Percentiles rank a stretch among this genome's conserved stretches.
These are phyloP conservation scores for Lomographa bimaculata DNA, from an alignment of 2,888 invertebrate genomes.

Conservation along the genomic window DNA sequence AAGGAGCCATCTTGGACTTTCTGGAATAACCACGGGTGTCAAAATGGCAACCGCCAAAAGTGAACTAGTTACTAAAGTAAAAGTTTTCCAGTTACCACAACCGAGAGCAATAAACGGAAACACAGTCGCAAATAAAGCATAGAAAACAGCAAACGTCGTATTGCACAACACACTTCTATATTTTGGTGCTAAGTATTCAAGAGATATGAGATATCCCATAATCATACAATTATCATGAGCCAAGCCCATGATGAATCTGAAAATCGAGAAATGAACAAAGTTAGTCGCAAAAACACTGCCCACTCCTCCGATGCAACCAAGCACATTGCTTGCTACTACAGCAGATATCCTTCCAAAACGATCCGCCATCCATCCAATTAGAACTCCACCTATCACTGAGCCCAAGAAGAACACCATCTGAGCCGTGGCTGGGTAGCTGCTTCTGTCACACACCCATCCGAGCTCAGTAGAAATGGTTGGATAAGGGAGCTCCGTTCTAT, in stretches of 20 bases:
- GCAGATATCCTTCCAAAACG: constrained; percentile 59
- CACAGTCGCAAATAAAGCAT: constrained; percentile 42
- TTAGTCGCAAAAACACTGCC: constrained; percentile 49
- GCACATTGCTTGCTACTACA: constrained; percentile 44
- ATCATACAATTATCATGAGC: constrained; percentile 59
- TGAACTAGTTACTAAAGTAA: constrained; percentile 55
- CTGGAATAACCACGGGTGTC: constrained; percentile 51
- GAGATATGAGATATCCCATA: constrained; percentile 54
- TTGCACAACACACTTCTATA: constrained; percentile 58
- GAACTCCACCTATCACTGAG: constrained; percentile 55
- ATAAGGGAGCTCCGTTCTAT: constrained; percentile 59
- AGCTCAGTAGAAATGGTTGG: constrained; percentile 58
- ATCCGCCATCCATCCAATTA: constrained; percentile 59
- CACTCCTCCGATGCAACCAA: constrained; percentile 53
- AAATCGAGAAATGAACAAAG: constrained; percentile 47
- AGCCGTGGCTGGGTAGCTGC: constrained; percentile 59
- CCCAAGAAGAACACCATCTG: constrained; percentile 60
- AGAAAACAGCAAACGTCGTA: constrained; percentile 54
- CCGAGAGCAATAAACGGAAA: constrained; percentile 58
- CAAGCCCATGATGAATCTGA: constrained; percentile 59
- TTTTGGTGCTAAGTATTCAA: constrained; percentile 60
- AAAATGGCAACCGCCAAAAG: constrained; percentile 50
- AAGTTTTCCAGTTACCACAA: constrained; percentile 57
- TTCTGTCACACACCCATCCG: constrained; percentile 61
- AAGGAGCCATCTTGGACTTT: constrained; percentile 60